phyloP scores from a whole-genome alignment of 1,140 invertebrate genomes.

The Drusus annulatus region DNA sequence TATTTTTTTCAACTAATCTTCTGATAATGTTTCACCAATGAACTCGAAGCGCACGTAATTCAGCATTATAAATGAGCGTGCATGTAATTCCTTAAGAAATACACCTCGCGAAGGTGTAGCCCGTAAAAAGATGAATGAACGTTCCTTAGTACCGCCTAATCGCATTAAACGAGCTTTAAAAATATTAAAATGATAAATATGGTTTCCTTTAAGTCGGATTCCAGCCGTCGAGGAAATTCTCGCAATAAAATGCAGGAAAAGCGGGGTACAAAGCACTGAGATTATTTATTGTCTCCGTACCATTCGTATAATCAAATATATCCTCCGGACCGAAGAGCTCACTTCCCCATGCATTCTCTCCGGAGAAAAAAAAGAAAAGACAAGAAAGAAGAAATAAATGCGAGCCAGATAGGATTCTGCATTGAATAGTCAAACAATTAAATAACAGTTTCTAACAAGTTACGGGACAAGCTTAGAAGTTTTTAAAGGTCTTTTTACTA shows the following conservation, averaged over 20 bases:
- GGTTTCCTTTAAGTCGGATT: not conserved
- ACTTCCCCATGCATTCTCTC: not conserved
- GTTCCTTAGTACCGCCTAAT: not conserved
- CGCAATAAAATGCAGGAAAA: slow-evolving; percentile 3
- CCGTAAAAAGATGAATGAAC: too few relatives aligned
- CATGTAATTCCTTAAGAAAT: too few relatives aligned
- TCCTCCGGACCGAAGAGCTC: not conserved
- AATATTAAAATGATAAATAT: not conserved
- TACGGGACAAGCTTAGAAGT: not conserved
- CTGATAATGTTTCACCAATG: too few relatives aligned
- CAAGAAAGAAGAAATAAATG: not conserved
- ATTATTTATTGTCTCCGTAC: slow-evolving; percentile 1
- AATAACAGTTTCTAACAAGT: not conserved
- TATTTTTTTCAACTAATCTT: too few relatives aligned
- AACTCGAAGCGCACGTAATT: too few relatives aligned
- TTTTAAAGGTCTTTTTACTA: too few relatives aligned
- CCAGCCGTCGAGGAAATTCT: not conserved
- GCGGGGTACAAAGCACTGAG: not conserved
- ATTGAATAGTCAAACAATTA: slow-evolving; percentile 23
- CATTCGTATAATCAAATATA: slow-evolving; percentile 7
- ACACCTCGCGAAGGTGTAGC: too few relatives aligned
- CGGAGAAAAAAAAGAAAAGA: slow-evolving; percentile 4
- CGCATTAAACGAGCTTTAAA: not conserved
- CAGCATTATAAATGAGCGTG: too few relatives aligned
- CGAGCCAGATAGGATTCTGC: not conserved